phyloP scores from a whole-genome alignment of 2,113 vertebrate genomes.

The Silurus glanis region DNA sequence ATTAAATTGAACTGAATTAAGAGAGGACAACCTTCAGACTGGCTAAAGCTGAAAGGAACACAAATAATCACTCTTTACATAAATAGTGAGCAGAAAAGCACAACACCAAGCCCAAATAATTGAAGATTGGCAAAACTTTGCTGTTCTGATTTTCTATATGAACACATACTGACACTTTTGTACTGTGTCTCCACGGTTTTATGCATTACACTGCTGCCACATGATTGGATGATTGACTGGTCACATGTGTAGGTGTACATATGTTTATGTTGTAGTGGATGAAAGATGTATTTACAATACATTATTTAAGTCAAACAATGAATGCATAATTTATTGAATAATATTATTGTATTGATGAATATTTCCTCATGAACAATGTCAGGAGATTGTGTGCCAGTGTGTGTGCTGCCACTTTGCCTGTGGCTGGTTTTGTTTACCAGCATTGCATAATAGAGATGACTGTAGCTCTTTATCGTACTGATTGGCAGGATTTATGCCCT shows the following conservation, averaged over 20 bases:
- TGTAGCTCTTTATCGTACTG: neutral
- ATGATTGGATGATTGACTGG: neutral
- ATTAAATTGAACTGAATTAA: too few species aligned
- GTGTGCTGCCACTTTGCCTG: neutral
- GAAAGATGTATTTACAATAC: neutral
- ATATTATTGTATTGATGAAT: neutral
- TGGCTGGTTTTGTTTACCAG: neutral
- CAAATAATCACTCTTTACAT: too few species aligned
- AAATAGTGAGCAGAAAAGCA: too few species aligned
- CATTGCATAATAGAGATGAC: slow-evolving; percentile 5
- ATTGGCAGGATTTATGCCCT: slow-evolving; percentile 2
- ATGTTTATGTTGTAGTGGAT: neutral
- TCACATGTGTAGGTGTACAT: neutral
- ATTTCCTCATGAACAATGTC: neutral
- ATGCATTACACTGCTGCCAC: neutral
- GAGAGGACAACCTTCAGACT: too few species aligned
- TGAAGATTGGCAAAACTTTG: too few species aligned
- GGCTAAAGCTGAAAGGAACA: too few species aligned
- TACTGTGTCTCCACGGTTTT: neutral
- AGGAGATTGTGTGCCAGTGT: neutral
- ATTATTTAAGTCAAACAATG: neutral
- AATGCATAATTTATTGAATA: neutral
- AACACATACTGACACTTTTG: neutral
- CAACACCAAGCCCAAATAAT: neutral
- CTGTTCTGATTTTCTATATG: neutral